phyloP scores from a whole-genome alignment of 2,113 vertebrate genomes.

The Hypomesus transpacificus region DNA sequence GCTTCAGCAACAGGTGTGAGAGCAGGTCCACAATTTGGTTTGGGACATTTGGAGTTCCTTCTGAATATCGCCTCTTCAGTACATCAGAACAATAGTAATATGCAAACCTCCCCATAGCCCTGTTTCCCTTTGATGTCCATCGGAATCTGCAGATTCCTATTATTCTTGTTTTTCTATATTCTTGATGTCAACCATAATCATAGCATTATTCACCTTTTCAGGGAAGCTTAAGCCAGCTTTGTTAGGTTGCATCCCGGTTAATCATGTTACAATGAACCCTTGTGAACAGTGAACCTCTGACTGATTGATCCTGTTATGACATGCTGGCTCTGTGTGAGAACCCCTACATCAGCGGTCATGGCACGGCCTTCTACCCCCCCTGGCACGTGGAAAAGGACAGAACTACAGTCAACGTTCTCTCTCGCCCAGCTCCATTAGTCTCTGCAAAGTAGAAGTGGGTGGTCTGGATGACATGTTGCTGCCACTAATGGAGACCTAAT shows the following conservation, averaged over 20 bases:
- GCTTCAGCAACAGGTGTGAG: too few species aligned
- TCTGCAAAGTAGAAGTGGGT: slow-evolving; percentile 54
- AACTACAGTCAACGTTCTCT: slow-evolving; percentile 25
- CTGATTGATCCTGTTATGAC: slow-evolving; percentile 48
- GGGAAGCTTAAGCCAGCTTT: slow-evolving; percentile 41
- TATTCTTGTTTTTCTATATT: slow-evolving; percentile 8
- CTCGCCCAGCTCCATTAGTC: slow-evolving; percentile 40
- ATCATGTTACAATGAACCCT: slow-evolving; percentile 38
- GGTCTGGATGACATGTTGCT: slow-evolving; percentile 54
- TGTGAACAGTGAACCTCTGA: slow-evolving; percentile 29
- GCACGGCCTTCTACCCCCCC: neutral
- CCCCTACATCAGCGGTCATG: slow-evolving; percentile 5
- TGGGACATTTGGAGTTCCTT: too few species aligned
- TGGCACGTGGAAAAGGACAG: neutral
- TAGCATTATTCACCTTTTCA: neutral
- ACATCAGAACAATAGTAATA: too few species aligned
- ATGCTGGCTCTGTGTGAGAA: slow-evolving; percentile 41
- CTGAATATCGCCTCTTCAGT: too few species aligned
- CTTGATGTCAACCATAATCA: neutral
- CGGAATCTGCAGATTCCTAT: neutral
- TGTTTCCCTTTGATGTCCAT: neutral
- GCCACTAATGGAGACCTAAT: slow-evolving; percentile 58
- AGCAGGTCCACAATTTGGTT: too few species aligned
- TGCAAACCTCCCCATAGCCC: too few species aligned
- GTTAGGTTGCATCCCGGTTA: slow-evolving; percentile 50